Percentiles rank a stretch among this genome's conserved stretches.
Evolutionary conservation across 2,113 vertebrate genomes (phyloP).

Genomic region (Neofelis nebulosa): DNA sequence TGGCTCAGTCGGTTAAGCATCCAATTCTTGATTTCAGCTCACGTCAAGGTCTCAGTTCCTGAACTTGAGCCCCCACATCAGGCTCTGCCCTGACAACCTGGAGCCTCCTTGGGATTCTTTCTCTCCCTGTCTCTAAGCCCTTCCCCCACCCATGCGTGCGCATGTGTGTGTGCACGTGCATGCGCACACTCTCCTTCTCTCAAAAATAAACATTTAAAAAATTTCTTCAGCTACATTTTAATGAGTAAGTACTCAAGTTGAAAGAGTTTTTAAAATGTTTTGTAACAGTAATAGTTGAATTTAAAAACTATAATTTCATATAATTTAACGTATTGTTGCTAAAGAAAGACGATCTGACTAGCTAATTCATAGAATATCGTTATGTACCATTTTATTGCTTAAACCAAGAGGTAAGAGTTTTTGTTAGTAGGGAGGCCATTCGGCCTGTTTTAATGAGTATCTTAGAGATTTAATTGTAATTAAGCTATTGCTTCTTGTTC

Average conservation of each 20-base stretch:
- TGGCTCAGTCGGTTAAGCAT: no score
- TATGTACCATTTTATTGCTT: conserved; percentile 43
- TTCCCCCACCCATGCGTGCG: no score
- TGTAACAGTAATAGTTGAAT: conserved; percentile 18
- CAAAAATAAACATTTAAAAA: not conserved
- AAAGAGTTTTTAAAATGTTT: conserved; percentile 39
- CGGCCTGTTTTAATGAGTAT: not conserved
- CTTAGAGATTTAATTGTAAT: conserved; percentile 45
- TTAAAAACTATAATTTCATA: not conserved
- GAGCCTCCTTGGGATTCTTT: no score
- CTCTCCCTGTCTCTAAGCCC: no score
- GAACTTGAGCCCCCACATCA: no score
- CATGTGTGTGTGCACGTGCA: no score
- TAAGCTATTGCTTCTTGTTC: conserved; percentile 25
- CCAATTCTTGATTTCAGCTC: no score
- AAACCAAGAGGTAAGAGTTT: conserved; percentile 10
- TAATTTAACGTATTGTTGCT: not conserved
- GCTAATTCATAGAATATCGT: conserved; percentile 10
- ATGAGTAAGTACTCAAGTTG: conserved; percentile 1
- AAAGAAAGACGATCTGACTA: not conserved
- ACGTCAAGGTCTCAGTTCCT: no score
- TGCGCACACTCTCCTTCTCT: no score
- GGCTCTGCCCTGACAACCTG: no score
- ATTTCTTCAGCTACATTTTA: conserved; percentile 34
- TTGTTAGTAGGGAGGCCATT: conserved; percentile 2